A percentile compares a stretch with the other conserved stretches of the same genome.
These are phyloP conservation scores for Nemurella pictetii DNA, from an alignment of 2,888 invertebrate genomes.

Conservation along the genomic window DNA sequence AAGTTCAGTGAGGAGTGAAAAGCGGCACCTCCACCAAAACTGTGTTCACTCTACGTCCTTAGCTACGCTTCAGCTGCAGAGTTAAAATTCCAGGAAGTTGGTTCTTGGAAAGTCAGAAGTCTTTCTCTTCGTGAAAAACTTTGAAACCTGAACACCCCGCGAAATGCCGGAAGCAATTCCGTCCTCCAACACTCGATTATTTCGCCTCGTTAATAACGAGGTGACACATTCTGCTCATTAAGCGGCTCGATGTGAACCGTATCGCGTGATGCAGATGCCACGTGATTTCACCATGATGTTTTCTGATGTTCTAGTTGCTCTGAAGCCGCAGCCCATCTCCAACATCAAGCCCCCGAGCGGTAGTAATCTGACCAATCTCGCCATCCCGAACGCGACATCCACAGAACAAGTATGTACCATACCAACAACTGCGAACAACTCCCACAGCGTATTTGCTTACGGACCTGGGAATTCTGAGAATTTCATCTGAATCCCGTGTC, in stretches of 20 bases:
- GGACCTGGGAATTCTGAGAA: not conserved
- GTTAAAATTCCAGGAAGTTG: not conserved
- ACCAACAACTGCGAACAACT: too few relatives aligned
- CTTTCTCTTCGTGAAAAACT: not conserved
- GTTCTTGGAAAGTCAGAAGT: not conserved
- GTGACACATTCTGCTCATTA: too few relatives aligned
- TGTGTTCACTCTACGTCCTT: too few relatives aligned
- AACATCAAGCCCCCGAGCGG: conserved; percentile 28
- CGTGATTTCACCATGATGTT: not conserved
- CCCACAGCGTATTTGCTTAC: too few relatives aligned
- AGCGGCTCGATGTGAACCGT: too few relatives aligned
- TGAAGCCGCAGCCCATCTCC: conserved; percentile 22
- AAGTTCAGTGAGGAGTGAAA: too few relatives aligned
- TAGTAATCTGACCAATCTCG: conserved; percentile 20
- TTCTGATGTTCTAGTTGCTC: conserved; percentile 20
- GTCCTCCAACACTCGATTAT: not conserved
- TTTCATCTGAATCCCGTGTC: not conserved
- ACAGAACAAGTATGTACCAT: conserved; percentile 21
- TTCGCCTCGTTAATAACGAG: too few relatives aligned
- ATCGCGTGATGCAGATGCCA: too few relatives aligned
- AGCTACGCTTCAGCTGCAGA: not conserved
- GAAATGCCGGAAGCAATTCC: not conserved
- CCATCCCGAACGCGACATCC: conserved; percentile 5
- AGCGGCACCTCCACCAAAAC: not conserved
- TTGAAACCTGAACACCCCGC: too few relatives aligned